Base-by-base conservation (phyloP, 1,140 invertebrate genomes). In the Pygmarrhopalites habei region DNA sequence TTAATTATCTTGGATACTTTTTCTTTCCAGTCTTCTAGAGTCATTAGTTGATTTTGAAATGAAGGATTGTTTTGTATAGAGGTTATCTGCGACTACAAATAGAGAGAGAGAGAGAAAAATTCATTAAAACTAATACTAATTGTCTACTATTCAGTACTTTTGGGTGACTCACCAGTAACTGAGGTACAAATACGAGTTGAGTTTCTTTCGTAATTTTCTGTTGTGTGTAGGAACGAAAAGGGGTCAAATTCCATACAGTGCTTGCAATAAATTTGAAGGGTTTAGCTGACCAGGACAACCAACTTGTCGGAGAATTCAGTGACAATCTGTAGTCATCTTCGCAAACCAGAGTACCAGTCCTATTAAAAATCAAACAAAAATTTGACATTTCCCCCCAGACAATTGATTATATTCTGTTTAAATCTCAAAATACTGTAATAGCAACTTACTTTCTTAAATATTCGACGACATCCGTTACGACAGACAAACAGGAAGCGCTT, bases 401-500 rank as follows among this genome's bases (percentile, higher is more conserved):
- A n/a, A n/a, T n/a, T n/a, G n/a, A n/a, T n/a, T n/a, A n/a, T n/a
- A n/a, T n/a, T n/a, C n/a, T n/a, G n/a, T n/a, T n/a, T n/a, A n/a
- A n/a, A n/a, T n/a, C n/a, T n/a, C n/a, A n/a, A n/a, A n/a, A n/a
- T n/a, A n/a, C n/a, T n/a, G n/a, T n/a, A 7, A 35, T 52, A 25
- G 10, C 4, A 21, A 52, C n/a, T 56, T 41, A 56, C 53, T 35
- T 56, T 41, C 29, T 4, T 23, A 64, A 17, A 15, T 64, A 14
- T 44, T 47, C 61, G 4, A 64, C 23, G 7, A 64, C 57, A 25
- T 64, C 62, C 15, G 10, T n/a, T n/a, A n/a, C n/a, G n/a, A 3
- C 5, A 64, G 26, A 44, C 62, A 64, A 7, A 49, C 57, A 2
- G 56, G 32, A 4, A 56, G 7, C 17, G 32, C 5, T 44, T 57